A percentile compares a stretch with the other conserved stretches of the same genome.
Evolutionary conservation across 2,888 invertebrate species (phyloP).

Genomic region (Drepana falcataria): DNA sequence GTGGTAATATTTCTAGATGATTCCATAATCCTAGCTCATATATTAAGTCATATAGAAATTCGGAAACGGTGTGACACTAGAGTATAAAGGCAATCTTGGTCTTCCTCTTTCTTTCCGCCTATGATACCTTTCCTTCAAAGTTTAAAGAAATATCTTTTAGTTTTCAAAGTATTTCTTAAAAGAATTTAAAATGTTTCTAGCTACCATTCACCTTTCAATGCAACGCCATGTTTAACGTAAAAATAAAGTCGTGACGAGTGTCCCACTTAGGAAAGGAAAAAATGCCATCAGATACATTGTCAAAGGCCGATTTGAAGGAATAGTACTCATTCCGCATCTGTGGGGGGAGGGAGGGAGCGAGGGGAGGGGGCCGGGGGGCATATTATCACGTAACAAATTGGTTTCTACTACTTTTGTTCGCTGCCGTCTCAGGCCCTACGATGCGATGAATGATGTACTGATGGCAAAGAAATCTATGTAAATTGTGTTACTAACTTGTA

Average conservation of each 20-base stretch:
- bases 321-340: slow-evolving; percentile 50
- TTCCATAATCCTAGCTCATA: too few relatives aligned
- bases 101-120: too few relatives aligned
- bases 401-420: slow-evolving; percentile 76
- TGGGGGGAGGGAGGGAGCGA: slow-evolving; percentile 12
- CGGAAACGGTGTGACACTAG: too few relatives aligned
- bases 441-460: slow-evolving; percentile 50
- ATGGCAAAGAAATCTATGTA: slow-evolving; percentile 27
- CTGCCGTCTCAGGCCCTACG: slow-evolving; percentile 51
- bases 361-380: slow-evolving; percentile 35
- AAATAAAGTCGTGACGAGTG: background rate
- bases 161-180: too few relatives aligned
- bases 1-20: too few relatives aligned
- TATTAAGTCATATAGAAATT: too few relatives aligned
- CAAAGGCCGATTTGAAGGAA: slow-evolving; percentile 42
- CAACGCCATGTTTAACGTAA: background rate
- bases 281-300: slow-evolving; percentile 11
- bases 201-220: too few relatives aligned
- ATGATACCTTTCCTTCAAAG: too few relatives aligned
- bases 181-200: too few relatives aligned
- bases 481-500: background rate
- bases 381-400: slow-evolving; percentile 79
- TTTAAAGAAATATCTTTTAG: too few relatives aligned
- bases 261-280: background rate
- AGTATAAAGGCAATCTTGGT: too few relatives aligned